Evolutionary conservation across 1,140 invertebrate genomes (phyloP), one percentile per base, ranked within the genome.

Genomic region (Achroia grisella): DNA sequence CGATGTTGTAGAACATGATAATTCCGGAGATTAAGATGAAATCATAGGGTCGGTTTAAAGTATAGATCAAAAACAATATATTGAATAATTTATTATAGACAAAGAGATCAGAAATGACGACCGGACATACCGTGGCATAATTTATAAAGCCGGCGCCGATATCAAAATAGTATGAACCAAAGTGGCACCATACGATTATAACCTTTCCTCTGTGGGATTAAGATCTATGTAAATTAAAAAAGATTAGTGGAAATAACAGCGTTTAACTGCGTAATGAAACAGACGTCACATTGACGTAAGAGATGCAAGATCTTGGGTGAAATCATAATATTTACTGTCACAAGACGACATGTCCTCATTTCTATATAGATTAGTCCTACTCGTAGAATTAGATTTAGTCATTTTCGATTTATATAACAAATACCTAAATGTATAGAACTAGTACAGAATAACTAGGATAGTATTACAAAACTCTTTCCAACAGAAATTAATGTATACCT

Each of bases 231-330:
- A 42, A 31, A 50, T 49, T 50, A 53, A 60, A 43, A 47, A 36
- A 50, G 45, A 67, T 71, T 75, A 69, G 52, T 70, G 63, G 64
- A 58, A 56, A 69, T 67, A 64, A 67, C 39, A 59, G 53, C 9
- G 46, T 57, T 69, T 63, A 60, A 52, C 62, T 56, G 58, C 70
- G 69, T 83, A 78, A 81, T 81, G 71, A 83, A 79, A 81, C 75
- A 66, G 63, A 78, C 79, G 79, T 83, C 79, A 81, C 64, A 83
- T 76, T 83, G 75, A 83, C 79, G 79, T 74, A 77, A 74, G 68
- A 62, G 71, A 69, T 73, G 70, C 72, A 79, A 73, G 65, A 78
- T 79, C 73, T 72, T 52, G 62, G 72, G 53, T 75, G 69, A 75
- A 79, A 79, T 82, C 69, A 76, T 73, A 79, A 79, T 80, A 78